Evolutionary conservation across 2,888 invertebrate genomes (phyloP).

Genomic region (Halocaridina rubra): DNA sequence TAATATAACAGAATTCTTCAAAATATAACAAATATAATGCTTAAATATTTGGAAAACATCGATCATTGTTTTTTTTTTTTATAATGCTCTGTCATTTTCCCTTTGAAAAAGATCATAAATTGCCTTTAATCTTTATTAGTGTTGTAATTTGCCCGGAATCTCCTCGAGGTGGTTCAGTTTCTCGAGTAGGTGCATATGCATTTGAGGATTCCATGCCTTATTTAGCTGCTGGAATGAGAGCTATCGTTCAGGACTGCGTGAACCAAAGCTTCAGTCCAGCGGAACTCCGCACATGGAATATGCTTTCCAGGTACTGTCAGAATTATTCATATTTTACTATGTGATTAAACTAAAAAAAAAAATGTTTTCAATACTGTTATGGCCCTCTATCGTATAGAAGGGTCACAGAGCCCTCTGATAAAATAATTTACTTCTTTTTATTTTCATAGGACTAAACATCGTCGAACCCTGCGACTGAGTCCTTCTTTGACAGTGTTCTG

Average conservation of each 20-base stretch:
- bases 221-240: conserved; percentile 92
- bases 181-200: conserved; percentile 12
- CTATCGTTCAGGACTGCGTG: conserved; percentile 98
- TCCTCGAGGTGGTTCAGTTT: neutral
- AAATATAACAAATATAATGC: too few species aligned
- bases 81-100: neutral
- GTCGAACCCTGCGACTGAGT: conserved; percentile 88
- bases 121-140: neutral
- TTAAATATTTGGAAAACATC: too few species aligned
- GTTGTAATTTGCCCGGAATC: conserved; percentile 44
- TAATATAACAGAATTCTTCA: too few species aligned
- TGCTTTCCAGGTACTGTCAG: conserved; percentile 69
- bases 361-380: too few species aligned
- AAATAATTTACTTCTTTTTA: neutral
- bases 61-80: too few species aligned
- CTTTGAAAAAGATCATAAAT: neutral
- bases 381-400: neutral
- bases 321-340: neutral
- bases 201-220: conserved; percentile 75
- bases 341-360: too few species aligned
- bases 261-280: conserved; percentile 96
- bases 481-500: conserved; percentile 93
- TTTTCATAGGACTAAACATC: conserved; percentile 81
- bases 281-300: conserved; percentile 75
- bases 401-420: neutral